phyloP scores from a whole-genome alignment of 2,797 vertebrate genomes.

The Staurois parvus region DNA sequence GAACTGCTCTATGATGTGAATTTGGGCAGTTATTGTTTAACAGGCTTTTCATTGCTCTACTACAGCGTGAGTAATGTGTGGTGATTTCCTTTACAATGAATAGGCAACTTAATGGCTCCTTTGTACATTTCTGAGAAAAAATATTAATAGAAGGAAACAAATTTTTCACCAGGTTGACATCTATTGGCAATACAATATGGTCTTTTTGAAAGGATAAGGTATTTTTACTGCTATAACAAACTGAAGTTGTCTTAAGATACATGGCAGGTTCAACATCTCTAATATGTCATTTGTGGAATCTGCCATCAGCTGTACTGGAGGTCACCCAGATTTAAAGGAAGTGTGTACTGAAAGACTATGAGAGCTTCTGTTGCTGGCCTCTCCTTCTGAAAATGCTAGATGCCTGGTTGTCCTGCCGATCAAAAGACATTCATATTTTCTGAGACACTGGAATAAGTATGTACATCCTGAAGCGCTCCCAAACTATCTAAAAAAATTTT shows the following conservation, averaged over 20 bases:
- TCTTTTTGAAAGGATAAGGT: not conserved
- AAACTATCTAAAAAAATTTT: no score
- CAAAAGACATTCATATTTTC: no score
- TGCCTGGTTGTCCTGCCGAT: no score
- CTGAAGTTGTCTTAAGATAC: not conserved
- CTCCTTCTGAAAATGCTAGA: no score
- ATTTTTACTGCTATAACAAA: not conserved
- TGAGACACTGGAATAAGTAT: no score
- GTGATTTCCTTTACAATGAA: not conserved
- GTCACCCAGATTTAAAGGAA: no score
- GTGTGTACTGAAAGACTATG: no score
- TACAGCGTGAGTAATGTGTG: not conserved
- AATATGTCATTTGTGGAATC: no score
- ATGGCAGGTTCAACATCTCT: not conserved
- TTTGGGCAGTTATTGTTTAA: slow-evolving; percentile 1
- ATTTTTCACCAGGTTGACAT: not conserved
- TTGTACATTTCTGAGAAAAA: not conserved
- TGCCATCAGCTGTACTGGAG: no score
- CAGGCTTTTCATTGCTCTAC: not conserved
- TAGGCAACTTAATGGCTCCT: not conserved
- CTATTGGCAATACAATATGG: no score
- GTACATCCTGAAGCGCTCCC: no score
- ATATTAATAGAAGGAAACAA: not conserved
- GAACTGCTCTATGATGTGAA: not conserved
- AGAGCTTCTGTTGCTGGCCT: no score